Base-by-base conservation (phyloP, 2,113 vertebrate genomes). In the Nothoprocta perdicaria region DNA sequence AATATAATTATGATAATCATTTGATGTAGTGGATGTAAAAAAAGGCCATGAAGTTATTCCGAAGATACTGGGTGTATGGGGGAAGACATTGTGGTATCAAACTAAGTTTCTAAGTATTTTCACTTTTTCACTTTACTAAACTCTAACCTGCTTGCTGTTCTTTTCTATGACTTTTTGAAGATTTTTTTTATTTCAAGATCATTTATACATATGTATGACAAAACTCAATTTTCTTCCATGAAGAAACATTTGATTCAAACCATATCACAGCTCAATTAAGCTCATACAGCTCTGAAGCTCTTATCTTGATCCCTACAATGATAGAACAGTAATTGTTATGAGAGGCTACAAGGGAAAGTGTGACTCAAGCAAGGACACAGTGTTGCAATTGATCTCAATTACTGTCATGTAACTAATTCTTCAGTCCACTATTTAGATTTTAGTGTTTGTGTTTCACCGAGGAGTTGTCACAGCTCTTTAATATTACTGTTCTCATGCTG, bases 321-420 rank as follows among this genome's bases (percentile, higher is more conserved):
- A 95, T 90, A 93, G 86, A 97, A 84, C 57, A 62, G 67, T 94
- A 96, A 97, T 97, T 97, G 94, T 96, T 97, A 86, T 89, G 67
- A 74, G 92, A 90, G 75, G 65, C 65, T 95, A 40, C 88, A 90
- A 92, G 88, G 86, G 90, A 96, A 92, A 84, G 69, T 6, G 13
- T 90, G 89, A 97, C 89, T 96, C 76, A 91, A 83, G 73, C 53
- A 85, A 88, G 79, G 85, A 95, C 92, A 84, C 35, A 50, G 38
- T 67, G 84, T 89, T 96, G 92, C 94, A 88, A 71, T 92, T 96
- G 96, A 96, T 97, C 94, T 96, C 96, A 95, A 87, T 97, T 97
- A 96, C 91, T 97, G 91, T 95, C 93, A 92, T 43, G 88, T 84
- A 96, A 96, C 94, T 95, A 96, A 96, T 93, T 97, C 92, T 93